A percentile compares a stretch with the other conserved stretches of the same genome.
These are phyloP conservation scores for Sarcophaga carnaria DNA, from an alignment of 2,888 invertebrate genomes.

Conservation along the genomic window DNA sequence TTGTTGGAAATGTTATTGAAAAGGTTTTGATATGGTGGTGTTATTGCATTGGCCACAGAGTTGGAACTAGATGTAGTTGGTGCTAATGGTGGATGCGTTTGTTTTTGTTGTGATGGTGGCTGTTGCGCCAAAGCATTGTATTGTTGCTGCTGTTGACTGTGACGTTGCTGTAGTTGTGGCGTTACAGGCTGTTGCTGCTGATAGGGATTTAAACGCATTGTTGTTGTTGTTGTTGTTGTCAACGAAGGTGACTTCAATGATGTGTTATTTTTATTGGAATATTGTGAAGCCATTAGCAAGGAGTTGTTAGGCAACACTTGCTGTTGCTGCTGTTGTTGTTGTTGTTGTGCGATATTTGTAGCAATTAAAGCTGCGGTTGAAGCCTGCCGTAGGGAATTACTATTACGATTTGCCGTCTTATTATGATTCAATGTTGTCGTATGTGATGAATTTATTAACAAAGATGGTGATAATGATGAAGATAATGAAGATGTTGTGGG, in stretches of 20 bases:
- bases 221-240: not conserved
- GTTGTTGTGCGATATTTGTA: not conserved
- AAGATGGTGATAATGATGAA: conserved; percentile 60
- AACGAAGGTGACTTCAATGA: conserved; percentile 11
- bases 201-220: conserved; percentile 69
- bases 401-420: conserved; percentile 50
- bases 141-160: conserved; percentile 22
- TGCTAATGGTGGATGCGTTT: conserved; percentile 51
- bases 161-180: conserved; percentile 17
- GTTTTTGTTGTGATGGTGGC: conserved; percentile 64
- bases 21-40: not conserved
- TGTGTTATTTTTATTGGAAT: conserved; percentile 52
- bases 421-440: conserved; percentile 69
- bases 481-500: conserved; percentile 45
- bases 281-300: conserved; percentile 59
- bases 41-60: conserved; percentile 57
- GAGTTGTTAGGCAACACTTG: not conserved
- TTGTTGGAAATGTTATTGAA: conserved; percentile 3
- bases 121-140: conserved; percentile 43
- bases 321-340: not conserved
- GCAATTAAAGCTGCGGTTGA: conserved; percentile 5
- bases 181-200: conserved; percentile 36
- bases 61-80: conserved; percentile 47
- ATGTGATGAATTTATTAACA: conserved; percentile 69
- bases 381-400: conserved; percentile 42